These are phyloP conservation scores for Rhinolophus sinicus DNA, from an alignment of 2,113 vertebrate genomes.

Conservation along the genomic window DNA sequence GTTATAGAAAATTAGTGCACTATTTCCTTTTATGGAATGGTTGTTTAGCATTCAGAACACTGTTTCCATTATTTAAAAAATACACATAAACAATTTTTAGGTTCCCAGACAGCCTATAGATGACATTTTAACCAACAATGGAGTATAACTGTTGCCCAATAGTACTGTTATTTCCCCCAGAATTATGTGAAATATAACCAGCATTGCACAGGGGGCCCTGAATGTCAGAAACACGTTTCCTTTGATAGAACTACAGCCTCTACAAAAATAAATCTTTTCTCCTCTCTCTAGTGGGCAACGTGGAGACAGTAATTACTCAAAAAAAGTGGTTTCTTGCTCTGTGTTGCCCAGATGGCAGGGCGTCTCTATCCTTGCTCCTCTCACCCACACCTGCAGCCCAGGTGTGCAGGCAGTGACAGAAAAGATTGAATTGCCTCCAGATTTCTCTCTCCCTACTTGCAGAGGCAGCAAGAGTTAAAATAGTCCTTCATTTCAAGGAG, in stretches of 20 bases:
- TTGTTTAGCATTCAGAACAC: neutral
- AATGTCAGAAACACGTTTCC: neutral
- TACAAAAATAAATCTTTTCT: neutral
- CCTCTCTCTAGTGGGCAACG: neutral
- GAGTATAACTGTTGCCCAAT: neutral
- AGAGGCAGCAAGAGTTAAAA: neutral
- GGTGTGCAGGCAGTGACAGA: neutral
- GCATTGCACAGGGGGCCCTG: fast-evolving
- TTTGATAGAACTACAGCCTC: neutral
- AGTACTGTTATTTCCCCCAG: neutral
- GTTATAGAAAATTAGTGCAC: neutral
- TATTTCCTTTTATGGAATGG: neutral
- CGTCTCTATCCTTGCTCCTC: neutral
- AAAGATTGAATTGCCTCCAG: neutral
- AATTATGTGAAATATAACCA: neutral
- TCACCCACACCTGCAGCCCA: neutral
- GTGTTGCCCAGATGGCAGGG: neutral
- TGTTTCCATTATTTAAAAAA: neutral
- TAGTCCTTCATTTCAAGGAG: neutral
- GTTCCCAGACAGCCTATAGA: neutral
- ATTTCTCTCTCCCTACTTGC: neutral
- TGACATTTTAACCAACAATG: neutral
- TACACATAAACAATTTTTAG: neutral
- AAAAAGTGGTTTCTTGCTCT: neutral
- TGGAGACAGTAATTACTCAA: neutral